Conservation (phyloP, 1,140 invertebrate species). For the Mylabris phalerata region DNA sequence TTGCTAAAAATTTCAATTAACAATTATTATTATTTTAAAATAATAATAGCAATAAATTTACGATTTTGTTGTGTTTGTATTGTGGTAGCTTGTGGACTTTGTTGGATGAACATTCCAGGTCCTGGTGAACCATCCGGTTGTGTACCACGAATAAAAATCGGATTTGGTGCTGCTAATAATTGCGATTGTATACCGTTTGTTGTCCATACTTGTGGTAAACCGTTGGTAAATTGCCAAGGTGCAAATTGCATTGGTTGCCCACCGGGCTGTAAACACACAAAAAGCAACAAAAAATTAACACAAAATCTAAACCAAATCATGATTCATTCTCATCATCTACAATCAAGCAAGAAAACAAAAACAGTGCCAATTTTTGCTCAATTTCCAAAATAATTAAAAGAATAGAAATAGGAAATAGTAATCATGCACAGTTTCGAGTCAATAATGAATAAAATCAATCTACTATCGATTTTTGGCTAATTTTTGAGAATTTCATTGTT, state of each 20-base stretch:
- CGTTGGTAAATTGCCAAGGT: slow-evolving; percentile 51
- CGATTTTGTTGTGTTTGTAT: slow-evolving; percentile 51
- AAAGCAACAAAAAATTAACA: neutral
- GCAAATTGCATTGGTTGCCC: slow-evolving; percentile 57
- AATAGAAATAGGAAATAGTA: no score
- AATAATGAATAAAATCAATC: neutral
- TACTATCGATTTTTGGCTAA: neutral
- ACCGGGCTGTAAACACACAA: slow-evolving; percentile 42
- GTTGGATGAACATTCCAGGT: slow-evolving; percentile 77
- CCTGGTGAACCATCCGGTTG: slow-evolving; percentile 61
- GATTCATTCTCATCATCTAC: no score
- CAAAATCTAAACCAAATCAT: no score
- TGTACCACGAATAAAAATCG: slow-evolving; percentile 74
- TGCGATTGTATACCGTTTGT: slow-evolving; percentile 62
- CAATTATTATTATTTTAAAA: slow-evolving; percentile 22
- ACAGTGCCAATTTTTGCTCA: no score
- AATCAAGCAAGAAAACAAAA: no score
- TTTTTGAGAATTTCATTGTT: neutral
- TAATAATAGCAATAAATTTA: slow-evolving; percentile 41
- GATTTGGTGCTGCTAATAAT: slow-evolving; percentile 62
- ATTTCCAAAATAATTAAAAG: no score
- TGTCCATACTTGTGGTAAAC: slow-evolving; percentile 62
- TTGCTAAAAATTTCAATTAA: slow-evolving; percentile 27
- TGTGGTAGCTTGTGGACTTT: slow-evolving; percentile 61
- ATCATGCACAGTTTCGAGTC: neutral